These are phyloP conservation scores for Ceramica pisi DNA, from an alignment of 2,888 invertebrate genomes.

Conservation along the genomic window DNA sequence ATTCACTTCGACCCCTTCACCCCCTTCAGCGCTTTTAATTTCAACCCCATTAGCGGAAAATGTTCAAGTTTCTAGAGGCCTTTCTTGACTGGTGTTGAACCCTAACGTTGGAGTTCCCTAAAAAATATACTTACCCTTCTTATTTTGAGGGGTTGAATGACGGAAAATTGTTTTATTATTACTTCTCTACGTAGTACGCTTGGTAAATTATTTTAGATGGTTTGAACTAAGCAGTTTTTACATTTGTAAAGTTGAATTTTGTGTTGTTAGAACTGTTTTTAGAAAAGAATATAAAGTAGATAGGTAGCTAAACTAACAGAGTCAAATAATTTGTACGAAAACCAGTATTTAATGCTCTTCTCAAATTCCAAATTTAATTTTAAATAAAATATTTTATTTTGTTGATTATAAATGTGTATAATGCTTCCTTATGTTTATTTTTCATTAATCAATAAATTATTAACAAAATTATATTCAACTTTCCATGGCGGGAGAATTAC, in stretches of 20 bases:
- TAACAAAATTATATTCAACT: too few species aligned
- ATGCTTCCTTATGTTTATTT: too few species aligned
- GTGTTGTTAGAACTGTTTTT: neutral
- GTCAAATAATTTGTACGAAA: neutral
- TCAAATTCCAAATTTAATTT: neutral
- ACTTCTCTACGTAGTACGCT: conserved; percentile 67
- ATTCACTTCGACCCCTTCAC: conserved; percentile 63
- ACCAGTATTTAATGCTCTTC: too few species aligned
- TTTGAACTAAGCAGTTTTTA: neutral
- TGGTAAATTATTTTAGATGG: conserved; percentile 58
- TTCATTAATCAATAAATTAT: too few species aligned
- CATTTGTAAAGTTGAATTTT: neutral
- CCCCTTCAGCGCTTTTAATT: conserved; percentile 49
- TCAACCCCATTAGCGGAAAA: conserved; percentile 25
- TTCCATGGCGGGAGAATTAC: too few species aligned
- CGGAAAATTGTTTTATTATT: conserved; percentile 72
- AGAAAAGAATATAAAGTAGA: neutral
- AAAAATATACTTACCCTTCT: conserved; percentile 80
- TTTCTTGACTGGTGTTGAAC: conserved; percentile 71
- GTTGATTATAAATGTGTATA: too few species aligned
- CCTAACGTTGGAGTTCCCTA: conserved; percentile 75
- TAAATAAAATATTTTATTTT: neutral
- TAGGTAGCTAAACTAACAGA: neutral
- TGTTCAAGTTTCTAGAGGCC: conserved; percentile 59
- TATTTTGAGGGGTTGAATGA: conserved; percentile 78